Base-by-base conservation (phyloP, 2,113 vertebrate species). In the Psephotus haematonotus region DNA sequence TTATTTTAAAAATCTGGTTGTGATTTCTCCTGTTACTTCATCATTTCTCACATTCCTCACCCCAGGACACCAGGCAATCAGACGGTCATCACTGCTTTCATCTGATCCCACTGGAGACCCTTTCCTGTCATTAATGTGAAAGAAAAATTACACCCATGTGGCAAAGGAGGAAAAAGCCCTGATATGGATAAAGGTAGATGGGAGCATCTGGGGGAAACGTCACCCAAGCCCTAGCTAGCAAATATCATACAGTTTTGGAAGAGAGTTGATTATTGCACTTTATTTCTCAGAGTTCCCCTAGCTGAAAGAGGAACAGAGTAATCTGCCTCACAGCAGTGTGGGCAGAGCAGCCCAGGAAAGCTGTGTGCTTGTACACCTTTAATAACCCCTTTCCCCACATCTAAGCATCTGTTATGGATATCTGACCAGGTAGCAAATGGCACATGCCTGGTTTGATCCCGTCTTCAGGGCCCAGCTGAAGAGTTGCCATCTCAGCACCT, bases 281-380 rank as follows among this genome's bases (percentile, higher is more conserved):
- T 17, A 41, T 81, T 55, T 81, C 39, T 14, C 17, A 23, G 37
- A 68, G 24, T 22, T 22, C 19, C 9, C 9, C 9, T 22, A 4
- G 11, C 2, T 35, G 59, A 64, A 68, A 60, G 9, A 14, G 31
- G 50, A 80, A 43, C 4, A 35, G 37, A 39, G 8, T 18, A 20
- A 31, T 9, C 41, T 47, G 55, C 17, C 33, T 6, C 0, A 4
- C 39, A 69, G 44, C 31, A 16, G 16, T 5, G 6, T 14, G 41
- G 33, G 37, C 46, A 81, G 55, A 82, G 41, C 11, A 59, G 23
- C n/a, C 43, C 16, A 11, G 70, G 24, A 82, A 69, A 50, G 14
- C 35, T 46, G 13, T 9, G 16, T 1, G 11, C 14, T 44, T 4
- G 0, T 20, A 3, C 7, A 6, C 15, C 59, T n/a, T 20, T 23